phyloP scores from a whole-genome alignment of 2,888 invertebrate species.

The Tryphoninae sp. region DNA sequence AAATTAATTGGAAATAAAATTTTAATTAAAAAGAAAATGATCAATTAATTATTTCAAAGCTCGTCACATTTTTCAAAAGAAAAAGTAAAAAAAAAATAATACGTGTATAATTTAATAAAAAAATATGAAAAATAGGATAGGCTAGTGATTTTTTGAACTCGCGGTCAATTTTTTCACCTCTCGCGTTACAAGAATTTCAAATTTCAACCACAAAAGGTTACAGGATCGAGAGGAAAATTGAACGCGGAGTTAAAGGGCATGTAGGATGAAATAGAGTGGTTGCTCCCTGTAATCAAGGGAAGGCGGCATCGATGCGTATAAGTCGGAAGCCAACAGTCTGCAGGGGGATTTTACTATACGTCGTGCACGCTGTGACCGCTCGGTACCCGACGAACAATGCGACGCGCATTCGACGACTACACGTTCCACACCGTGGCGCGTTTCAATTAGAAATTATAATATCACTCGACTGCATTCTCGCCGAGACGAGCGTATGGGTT shows the following conservation, averaged over 20 bases:
- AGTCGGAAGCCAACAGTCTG: conserved; percentile 58
- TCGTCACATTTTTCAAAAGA: no score
- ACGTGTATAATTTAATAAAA: no score
- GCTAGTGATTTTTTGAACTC: no score
- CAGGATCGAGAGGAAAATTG: neutral
- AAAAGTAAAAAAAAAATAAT: no score
- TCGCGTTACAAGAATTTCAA: no score
- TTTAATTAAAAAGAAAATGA: no score
- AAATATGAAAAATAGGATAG: no score
- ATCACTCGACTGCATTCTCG: conserved; percentile 55
- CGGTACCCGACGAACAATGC: conserved; percentile 51
- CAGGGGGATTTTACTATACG: conserved; percentile 32
- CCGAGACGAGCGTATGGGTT: conserved; percentile 8
- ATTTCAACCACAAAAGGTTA: neutral
- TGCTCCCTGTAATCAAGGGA: conserved; percentile 47
- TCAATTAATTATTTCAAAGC: no score
- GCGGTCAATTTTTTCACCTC: no score
- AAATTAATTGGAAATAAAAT: neutral
- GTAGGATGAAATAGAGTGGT: conserved; percentile 34
- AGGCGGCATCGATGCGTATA: conserved; percentile 53
- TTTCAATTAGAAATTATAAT: conserved; percentile 63
- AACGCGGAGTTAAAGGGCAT: conserved; percentile 23
- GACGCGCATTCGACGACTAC: conserved; percentile 40
- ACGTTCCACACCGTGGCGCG: conserved; percentile 61
- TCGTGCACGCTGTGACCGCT: conserved; percentile 29